phyloP scores from a whole-genome alignment of 2,888 invertebrate genomes.

The Papilio protenor region DNA sequence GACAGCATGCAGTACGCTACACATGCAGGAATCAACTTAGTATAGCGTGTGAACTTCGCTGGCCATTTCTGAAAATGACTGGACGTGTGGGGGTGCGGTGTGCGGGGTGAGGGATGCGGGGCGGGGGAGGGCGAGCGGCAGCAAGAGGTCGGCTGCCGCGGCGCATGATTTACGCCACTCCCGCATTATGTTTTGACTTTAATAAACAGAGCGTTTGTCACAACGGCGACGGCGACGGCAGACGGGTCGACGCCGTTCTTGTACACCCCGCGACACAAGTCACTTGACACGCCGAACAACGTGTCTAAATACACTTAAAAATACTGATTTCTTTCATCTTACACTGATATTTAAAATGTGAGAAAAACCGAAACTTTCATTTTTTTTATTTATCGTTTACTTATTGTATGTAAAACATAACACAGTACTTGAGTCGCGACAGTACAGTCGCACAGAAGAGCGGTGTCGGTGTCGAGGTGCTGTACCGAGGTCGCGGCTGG shows the following conservation, averaged over 20 bases:
- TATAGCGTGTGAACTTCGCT: slow-evolving; percentile 70
- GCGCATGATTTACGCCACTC: slow-evolving; percentile 86
- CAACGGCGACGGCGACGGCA: slow-evolving; percentile 49
- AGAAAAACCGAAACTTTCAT: too few species aligned
- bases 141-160: slow-evolving; percentile 59
- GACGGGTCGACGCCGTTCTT: slow-evolving; percentile 64
- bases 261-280: slow-evolving; percentile 37
- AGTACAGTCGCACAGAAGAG: neutral
- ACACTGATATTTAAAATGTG: too few species aligned
- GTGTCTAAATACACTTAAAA: too few species aligned
- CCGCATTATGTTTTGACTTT: slow-evolving; percentile 87
- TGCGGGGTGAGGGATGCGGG: slow-evolving; percentile 48
- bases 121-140: slow-evolving; percentile 48
- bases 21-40: slow-evolving; percentile 63
- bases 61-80: slow-evolving; percentile 82
- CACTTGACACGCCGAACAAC: neutral
- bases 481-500: slow-evolving; percentile 1
- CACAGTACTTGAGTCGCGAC: neutral
- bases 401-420: neutral
- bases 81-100: slow-evolving; percentile 61
- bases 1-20: slow-evolving; percentile 47
- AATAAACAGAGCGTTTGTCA: slow-evolving; percentile 85
- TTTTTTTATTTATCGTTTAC: too few species aligned
- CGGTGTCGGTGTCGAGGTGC: neutral
- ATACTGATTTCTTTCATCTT: too few species aligned